Evolutionary conservation across 2,113 vertebrate genomes (phyloP).

Genomic region (Scomber scombrus): DNA sequence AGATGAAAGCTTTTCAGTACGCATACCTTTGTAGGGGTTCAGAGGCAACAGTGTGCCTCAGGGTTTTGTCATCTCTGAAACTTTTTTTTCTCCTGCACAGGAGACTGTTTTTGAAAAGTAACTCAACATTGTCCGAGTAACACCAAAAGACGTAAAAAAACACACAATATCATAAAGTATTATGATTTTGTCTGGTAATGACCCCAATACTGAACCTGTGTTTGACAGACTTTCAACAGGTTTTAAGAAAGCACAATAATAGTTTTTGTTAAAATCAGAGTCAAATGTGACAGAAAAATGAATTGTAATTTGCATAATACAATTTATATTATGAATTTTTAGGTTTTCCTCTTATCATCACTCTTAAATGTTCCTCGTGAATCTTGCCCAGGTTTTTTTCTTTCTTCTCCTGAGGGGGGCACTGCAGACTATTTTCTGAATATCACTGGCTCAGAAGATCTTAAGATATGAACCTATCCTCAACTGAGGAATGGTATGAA

Average conservation of each 20-base stretch:
- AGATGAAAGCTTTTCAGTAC: conserved; percentile 16
- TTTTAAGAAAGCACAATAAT: neutral
- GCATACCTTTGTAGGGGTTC: neutral
- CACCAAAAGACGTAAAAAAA: neutral
- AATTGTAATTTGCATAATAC: neutral
- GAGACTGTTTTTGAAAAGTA: neutral
- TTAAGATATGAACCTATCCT: conserved; percentile 5
- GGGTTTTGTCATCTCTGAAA: neutral
- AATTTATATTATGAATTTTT: neutral
- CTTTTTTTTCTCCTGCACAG: neutral
- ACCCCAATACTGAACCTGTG: neutral
- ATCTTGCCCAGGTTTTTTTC: conserved; percentile 3
- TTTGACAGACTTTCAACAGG: too few species aligned
- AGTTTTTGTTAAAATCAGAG: neutral
- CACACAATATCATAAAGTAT: neutral
- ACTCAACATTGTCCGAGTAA: neutral
- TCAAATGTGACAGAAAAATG: neutral
- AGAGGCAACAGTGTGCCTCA: neutral
- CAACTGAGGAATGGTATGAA: neutral
- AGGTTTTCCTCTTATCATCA: neutral
- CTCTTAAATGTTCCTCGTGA: neutral
- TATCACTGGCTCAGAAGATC: neutral
- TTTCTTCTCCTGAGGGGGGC: conserved; percentile 70
- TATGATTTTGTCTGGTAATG: neutral
- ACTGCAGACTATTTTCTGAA: conserved; percentile 75